Evolutionary conservation across 1,140 invertebrate species (phyloP).

Genomic region (Phortica variegata): DNA sequence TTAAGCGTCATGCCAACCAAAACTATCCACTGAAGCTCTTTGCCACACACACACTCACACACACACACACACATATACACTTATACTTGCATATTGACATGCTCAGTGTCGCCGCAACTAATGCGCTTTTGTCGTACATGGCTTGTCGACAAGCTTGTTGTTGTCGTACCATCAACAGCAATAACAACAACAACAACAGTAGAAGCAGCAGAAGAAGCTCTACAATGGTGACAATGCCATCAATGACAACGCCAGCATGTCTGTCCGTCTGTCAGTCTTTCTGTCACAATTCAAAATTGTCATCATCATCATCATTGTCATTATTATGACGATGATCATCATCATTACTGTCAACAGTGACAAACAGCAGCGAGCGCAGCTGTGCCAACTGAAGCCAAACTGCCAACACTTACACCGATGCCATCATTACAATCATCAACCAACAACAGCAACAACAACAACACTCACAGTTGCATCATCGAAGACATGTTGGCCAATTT

Average conservation of each 20-base stretch:
- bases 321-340: slow-evolving; percentile 16
- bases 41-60: too few relatives aligned
- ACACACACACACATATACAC: background rate
- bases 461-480: slow-evolving; percentile 6
- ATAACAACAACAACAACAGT: background rate
- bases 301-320: slow-evolving; percentile 3
- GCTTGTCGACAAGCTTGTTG: slow-evolving; percentile 35
- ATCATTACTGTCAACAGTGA: slow-evolving; percentile 46
- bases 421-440: slow-evolving; percentile 44
- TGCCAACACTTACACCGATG: too few relatives aligned
- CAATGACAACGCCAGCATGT: too few relatives aligned
- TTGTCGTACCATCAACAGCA: slow-evolving; percentile 7
- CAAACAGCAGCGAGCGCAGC: too few relatives aligned
- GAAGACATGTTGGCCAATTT: background rate
- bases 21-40: too few relatives aligned
- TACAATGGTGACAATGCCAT: too few relatives aligned
- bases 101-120: slow-evolving; percentile 34
- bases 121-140: slow-evolving; percentile 49
- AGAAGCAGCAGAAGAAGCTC: too few relatives aligned
- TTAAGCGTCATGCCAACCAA: too few relatives aligned
- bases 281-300: background rate
- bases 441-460: slow-evolving; percentile 12
- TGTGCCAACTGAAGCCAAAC: too few relatives aligned
- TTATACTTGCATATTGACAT: too few relatives aligned
- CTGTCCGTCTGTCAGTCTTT: too few relatives aligned